Conservation (phyloP, 1,140 invertebrate species). For the Coenobita brevimanus region DNA sequence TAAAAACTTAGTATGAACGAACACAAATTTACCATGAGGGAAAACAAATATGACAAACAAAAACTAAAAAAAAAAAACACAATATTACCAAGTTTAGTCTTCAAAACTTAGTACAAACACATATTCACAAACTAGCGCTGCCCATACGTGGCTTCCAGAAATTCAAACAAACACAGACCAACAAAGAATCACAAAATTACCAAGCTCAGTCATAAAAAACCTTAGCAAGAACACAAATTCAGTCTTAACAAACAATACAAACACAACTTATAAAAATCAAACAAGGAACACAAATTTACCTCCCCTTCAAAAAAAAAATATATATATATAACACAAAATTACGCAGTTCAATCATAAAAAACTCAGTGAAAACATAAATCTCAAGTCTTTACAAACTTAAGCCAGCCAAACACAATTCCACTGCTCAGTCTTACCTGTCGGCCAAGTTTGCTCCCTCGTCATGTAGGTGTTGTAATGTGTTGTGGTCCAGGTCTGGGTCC, state of each 20-base stretch:
- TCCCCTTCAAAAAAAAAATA: too few species aligned
- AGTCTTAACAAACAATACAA: too few species aligned
- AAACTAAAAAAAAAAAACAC: too few species aligned
- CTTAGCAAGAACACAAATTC: too few species aligned
- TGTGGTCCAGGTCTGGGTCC: constrained; percentile 86
- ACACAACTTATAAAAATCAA: too few species aligned
- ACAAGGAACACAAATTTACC: too few species aligned
- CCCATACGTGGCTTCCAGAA: background rate
- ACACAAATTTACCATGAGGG: too few species aligned
- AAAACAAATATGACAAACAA: too few species aligned
- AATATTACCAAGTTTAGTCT: too few species aligned
- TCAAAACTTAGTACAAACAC: constrained; percentile 40
- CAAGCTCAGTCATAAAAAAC: constrained; percentile 8
- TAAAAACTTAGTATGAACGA: too few species aligned
- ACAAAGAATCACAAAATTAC: constrained; percentile 34
- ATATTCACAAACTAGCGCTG: constrained; percentile 28
- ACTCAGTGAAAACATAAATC: background rate
- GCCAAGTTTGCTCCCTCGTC: constrained; percentile 93
- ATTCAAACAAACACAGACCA: constrained; percentile 35
- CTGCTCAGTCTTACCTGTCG: constrained; percentile 86
- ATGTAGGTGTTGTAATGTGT: constrained; percentile 85
- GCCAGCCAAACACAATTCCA: constrained; percentile 22
- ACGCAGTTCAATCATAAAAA: too few species aligned
- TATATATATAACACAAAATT: too few species aligned
- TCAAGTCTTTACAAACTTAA: background rate